Base-by-base conservation (phyloP, 1,140 invertebrate genomes). In the Aphelinus certus region DNA sequence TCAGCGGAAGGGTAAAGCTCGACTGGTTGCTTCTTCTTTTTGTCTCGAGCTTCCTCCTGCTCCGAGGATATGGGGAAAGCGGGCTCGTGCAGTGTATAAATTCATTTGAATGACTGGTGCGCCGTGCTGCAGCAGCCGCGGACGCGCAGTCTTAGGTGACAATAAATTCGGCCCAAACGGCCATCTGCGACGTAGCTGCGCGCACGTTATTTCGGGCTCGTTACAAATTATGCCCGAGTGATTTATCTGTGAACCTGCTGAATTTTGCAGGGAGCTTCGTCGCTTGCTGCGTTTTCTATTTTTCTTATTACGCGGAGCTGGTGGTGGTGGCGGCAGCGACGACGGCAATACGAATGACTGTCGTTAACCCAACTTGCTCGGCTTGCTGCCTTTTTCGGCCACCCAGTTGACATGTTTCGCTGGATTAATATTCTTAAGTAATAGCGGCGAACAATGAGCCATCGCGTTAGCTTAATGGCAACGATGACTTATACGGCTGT, bases 101-200 rank as follows among this genome's bases (percentile, higher is more conserved):
- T 82, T 80, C 76, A 80, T 82, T 79, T 78, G 77, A 82, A 80
- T 73, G 77, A 80, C 78, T 80, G 74, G 75, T 26, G 26, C 26
- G 26, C 26, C 26, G 26, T 26, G 26, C 26, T 26, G 26, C 26
- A 26, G 26, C 26, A 26, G 73, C 77, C 75, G 75, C 45, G 72
- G 73, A 79, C 77, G 77, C 77, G 68, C 45, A 77, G 76, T 77
- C 75, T 79, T 77, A 77, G 77, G 71, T 76, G 72, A 66, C 76
- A 73, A 81, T 82, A 81, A 82, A 82, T 81, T 71, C 61, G 55
- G 9, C 68, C 61, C 68, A 68, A 81, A 81, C 77, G 76, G 74
- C 78, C 75, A 79, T 79, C 69, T 71, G 26, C 79, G 75, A 79
- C 78, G 73, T 10, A 64, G 47, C 66, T 26, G 26, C 26, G 26